phyloP scores from a whole-genome alignment of 2,113 vertebrate genomes.

The Gavia stellata region DNA sequence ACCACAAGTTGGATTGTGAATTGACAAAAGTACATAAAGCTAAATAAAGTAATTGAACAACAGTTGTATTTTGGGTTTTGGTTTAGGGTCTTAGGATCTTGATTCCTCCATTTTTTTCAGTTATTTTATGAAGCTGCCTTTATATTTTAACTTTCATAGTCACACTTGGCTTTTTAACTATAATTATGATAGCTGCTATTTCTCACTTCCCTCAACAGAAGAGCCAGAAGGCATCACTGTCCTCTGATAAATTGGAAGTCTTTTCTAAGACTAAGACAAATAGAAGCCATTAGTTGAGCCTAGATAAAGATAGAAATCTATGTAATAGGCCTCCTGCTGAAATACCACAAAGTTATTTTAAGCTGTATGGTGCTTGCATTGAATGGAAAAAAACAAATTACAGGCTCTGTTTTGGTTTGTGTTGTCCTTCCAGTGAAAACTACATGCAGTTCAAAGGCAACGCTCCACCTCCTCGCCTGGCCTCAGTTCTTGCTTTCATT shows the following conservation, averaged over 20 bases:
- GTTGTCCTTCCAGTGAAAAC: constrained; percentile 76
- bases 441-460: constrained; percentile 88
- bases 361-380: neutral
- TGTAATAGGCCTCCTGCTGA: neutral
- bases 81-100: neutral
- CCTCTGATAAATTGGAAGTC: neutral
- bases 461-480: constrained; percentile 81
- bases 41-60: neutral
- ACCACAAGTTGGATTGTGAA: neutral
- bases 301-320: constrained; percentile 7
- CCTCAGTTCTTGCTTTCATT: constrained; percentile 80
- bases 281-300: neutral
- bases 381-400: neutral
- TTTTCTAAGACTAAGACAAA: constrained; percentile 14
- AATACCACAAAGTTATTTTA: neutral
- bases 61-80: neutral
- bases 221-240: neutral
- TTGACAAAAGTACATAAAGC: neutral
- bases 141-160: neutral
- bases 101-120: neutral
- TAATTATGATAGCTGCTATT: neutral
- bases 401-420: neutral
- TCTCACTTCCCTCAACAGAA: neutral
- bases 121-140: neutral
- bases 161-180: neutral